Conservation (phyloP, 2,113 vertebrate genomes). For the Macrotis lagotis region DNA sequence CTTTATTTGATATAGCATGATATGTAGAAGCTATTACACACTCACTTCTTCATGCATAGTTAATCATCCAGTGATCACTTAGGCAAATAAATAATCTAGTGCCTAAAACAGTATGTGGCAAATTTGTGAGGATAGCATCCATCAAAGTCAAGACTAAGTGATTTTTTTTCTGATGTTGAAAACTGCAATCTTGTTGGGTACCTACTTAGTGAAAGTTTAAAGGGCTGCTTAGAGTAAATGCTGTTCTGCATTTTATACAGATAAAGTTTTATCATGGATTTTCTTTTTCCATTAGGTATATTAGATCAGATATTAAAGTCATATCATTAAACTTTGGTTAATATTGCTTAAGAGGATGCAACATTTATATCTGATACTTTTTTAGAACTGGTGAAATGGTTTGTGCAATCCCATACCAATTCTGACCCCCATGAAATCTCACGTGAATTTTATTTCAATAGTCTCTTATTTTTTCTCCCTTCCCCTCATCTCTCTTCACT, state of each 20-base stretch:
- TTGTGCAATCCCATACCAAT: not conserved
- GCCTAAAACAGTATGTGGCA: constrained; percentile 54
- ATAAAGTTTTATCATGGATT: not conserved
- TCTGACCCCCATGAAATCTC: not conserved
- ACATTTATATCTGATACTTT: not conserved
- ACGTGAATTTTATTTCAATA: not conserved
- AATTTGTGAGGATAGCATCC: constrained; percentile 57
- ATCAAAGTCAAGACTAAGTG: constrained; percentile 70
- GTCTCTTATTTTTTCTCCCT: not conserved
- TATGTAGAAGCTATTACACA: constrained; percentile 53
- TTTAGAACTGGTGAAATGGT: not conserved
- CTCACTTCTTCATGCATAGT: constrained; percentile 65
- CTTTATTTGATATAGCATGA: constrained; percentile 65
- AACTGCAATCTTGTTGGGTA: constrained; percentile 15
- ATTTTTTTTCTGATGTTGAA: constrained; percentile 53
- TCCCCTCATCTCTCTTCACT: not conserved
- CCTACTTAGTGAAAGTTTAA: constrained; percentile 61
- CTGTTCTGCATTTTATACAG: not conserved
- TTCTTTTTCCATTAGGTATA: not conserved
- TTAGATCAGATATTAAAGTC: not conserved
- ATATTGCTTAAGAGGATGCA: not conserved
- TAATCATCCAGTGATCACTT: constrained; percentile 70
- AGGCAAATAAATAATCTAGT: constrained; percentile 71
- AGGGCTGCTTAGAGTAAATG: not conserved
- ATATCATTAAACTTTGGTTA: not conserved